Base-by-base conservation (phyloP, 2,113 vertebrate species). In the Sorex fumeus region DNA sequence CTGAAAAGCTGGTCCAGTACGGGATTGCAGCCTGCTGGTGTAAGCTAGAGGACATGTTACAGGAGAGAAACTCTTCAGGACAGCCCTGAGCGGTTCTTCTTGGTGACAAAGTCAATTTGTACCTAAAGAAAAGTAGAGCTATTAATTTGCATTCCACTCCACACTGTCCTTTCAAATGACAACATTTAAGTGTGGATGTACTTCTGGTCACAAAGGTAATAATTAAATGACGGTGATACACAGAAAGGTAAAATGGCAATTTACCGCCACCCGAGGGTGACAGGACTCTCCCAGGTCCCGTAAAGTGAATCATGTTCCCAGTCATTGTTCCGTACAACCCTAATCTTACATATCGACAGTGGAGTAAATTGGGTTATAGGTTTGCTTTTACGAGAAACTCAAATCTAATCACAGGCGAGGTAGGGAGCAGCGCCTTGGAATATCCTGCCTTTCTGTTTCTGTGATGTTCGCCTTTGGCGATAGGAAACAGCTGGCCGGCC, bases 181-280 rank as follows among this genome's bases (percentile, higher is more conserved):
- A 74, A 72, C 89, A 78, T 94, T 88, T 91, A 91, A 95, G 74
- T 86, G 57, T 28, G 36, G 80, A 91, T 87, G 60, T 34, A 71
- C 45, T 77, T 93, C 34, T 87, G 30, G 71, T 93, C 53, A 88
- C 79, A 78, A 87, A 90, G 76, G 21, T 81, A 88, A 53, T 95
- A 88, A 71, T 95, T 94, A 91, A 86, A 89, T 91, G 76, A 90
- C 92, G 66, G 30, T 79, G n/a, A 77, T 86, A 80, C 30, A 40
- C 81, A 50, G 50, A 77, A 93, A 92, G 45, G 7, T 88, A 95
- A 92, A 93, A 81, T 32, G 76, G 30, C 71, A 93, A 4, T 86
- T 94, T 79, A 64, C 79, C 40, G 45, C 75, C 30, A 45, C 64
- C 64, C n/a, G 84, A 94, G n/a, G 70, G 11, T 81, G 81, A 92